Percentiles rank a stretch among this genome's conserved stretches.
Conservation (phyloP, 1,140 invertebrate genomes). For the Micrasema minimum region DNA sequence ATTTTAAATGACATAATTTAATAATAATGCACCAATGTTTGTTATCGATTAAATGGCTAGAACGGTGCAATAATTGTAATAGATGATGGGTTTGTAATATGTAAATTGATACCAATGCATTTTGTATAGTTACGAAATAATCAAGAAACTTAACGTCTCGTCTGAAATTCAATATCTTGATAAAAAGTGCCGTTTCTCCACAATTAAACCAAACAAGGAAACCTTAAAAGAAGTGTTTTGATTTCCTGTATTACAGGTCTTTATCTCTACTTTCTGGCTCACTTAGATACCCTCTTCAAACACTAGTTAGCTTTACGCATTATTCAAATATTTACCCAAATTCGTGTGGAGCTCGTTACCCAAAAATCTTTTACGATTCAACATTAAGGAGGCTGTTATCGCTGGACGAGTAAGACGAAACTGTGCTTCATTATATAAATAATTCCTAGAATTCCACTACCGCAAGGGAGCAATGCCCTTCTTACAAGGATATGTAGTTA, state of each 20-base stretch:
- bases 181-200: background rate
- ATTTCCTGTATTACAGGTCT: background rate
- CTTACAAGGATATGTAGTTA: background rate
- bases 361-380: conserved; percentile 10
- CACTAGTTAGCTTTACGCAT: conserved; percentile 9
- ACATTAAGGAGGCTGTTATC: too few relatives aligned
- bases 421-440: conserved; percentile 28
- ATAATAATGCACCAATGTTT: too few relatives aligned
- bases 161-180: background rate
- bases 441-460: conserved; percentile 17
- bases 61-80: too few relatives aligned
- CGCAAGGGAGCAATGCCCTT: conserved; percentile 11
- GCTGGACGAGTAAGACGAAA: conserved; percentile 5
- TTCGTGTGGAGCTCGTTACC: conserved; percentile 19
- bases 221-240: background rate
- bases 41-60: too few relatives aligned
- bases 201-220: background rate
- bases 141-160: background rate
- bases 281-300: conserved; percentile 14
- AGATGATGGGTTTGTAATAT: too few relatives aligned
- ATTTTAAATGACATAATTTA: too few relatives aligned
- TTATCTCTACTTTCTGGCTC: background rate
- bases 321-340: conserved; percentile 26
- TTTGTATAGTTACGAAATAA: background rate
- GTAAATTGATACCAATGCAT: background rate